Evolutionary conservation across 2,797 vertebrate genomes (phyloP), one percentile per base, ranked within the genome.

Genomic region (Sebastes taczanowskii): DNA sequence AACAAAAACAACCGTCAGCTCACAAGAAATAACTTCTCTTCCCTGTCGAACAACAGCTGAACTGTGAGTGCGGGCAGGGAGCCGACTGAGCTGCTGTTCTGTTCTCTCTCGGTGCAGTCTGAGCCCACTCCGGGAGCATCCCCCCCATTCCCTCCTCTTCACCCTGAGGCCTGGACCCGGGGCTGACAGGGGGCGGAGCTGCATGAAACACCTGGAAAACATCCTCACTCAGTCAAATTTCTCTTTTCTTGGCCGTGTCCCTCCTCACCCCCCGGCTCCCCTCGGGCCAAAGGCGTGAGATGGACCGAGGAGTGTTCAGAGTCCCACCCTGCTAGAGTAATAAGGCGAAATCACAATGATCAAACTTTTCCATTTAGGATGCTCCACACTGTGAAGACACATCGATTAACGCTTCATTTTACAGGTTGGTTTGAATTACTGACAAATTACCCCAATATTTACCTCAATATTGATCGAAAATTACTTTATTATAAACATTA

Each of bases 121-220:
- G 46, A 7, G 16, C 22, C 11, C 2, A 7, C 14, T 30, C 14
- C 4, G 13, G 64, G 42, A 70, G 20, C 27, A 34, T 11, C 22
- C 14, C 9, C 11, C 79, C 86, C 84, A 82, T 81, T 82, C 80
- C 71, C 14, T 18, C 10, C 30, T 3, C 30, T 13, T 18, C 1
- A 20, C 18, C n/a, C 80, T 46, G 49, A 53, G 68, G 34, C 14
- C 32, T 14, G 32, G 34, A 62, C 72, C 75, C 61, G 8, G 20
- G 27, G 69, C 72, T 82, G 72, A 61, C 29, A 22, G 66, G 56
- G 71, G 16, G 68, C 11, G 58, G 42, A 16, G 85, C 78, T 7
- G 13, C 13, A 23, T 10, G 73, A 30, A 88, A 89, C 89, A 94
- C 91, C 91, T 92, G 93, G 87, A 86, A 80, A 56, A 84, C 64